Conservation (phyloP, 2,888 invertebrate genomes). For the Pocota personata region DNA sequence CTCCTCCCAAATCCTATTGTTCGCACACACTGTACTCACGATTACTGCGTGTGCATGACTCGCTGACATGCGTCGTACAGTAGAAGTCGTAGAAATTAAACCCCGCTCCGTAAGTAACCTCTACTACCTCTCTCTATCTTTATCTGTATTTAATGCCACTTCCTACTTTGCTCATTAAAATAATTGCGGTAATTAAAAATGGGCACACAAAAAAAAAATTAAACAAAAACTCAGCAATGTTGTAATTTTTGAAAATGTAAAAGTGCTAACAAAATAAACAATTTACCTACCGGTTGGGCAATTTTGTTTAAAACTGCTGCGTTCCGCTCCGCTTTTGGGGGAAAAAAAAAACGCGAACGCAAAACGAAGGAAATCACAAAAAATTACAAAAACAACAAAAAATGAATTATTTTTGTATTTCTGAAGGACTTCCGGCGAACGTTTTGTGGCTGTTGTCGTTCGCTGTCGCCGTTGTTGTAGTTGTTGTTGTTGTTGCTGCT, state of each 20-base stretch:
- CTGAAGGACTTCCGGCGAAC: constrained; percentile 73
- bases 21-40: constrained; percentile 23
- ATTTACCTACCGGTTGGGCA: constrained; percentile 71
- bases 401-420: constrained; percentile 67
- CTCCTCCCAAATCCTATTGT: constrained; percentile 52
- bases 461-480: constrained; percentile 1
- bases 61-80: constrained; percentile 62
- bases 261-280: constrained; percentile 45
- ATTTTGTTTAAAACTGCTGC: constrained; percentile 48
- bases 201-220: constrained; percentile 25
- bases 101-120: constrained; percentile 31
- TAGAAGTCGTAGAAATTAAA: constrained; percentile 58
- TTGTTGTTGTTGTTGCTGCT: neutral
- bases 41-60: constrained; percentile 59
- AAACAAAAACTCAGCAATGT: neutral
- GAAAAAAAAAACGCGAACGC: constrained; percentile 41
- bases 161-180: constrained; percentile 65
- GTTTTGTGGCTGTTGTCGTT: constrained; percentile 50
- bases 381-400: constrained; percentile 49
- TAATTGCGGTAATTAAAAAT: constrained; percentile 70
- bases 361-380: constrained; percentile 42
- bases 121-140: neutral
- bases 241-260: constrained; percentile 36
- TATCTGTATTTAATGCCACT: constrained; percentile 51
- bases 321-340: constrained; percentile 27